Evolutionary conservation across 2,797 vertebrate genomes (phyloP).

Genomic region (Protosalanx chinensis): DNA sequence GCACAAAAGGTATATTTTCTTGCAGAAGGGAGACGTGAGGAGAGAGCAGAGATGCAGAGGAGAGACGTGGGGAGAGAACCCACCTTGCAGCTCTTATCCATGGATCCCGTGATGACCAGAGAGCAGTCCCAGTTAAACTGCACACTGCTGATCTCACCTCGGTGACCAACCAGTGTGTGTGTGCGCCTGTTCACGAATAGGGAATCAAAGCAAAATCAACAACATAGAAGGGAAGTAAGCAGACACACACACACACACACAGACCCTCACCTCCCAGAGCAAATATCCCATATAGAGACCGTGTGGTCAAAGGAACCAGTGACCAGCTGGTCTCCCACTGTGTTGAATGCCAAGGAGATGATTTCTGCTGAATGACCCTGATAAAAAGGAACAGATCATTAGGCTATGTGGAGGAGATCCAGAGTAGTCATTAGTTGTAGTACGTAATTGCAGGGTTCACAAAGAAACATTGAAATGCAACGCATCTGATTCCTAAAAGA

Average conservation of each 20-base stretch:
- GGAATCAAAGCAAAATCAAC: constrained; percentile 7
- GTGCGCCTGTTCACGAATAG: constrained; percentile 73
- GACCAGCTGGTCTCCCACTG: constrained; percentile 82
- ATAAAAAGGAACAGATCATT: constrained; percentile 18
- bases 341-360: constrained; percentile 87
- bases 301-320: constrained; percentile 94
- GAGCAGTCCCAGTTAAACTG: constrained; percentile 93
- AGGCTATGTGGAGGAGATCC: not conserved
- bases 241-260: constrained; percentile 1
- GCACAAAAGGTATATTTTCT: constrained; percentile 23
- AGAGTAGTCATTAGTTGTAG: constrained; percentile 10
- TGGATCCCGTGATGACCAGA: constrained; percentile 84
- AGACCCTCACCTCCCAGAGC: constrained; percentile 80
- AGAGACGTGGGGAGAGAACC: constrained; percentile 30
- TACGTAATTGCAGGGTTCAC: not conserved
- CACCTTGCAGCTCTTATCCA: constrained; percentile 94
- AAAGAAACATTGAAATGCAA: not conserved
- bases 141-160: constrained; percentile 87
- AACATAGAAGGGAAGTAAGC: not conserved
- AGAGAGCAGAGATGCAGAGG: constrained; percentile 1
- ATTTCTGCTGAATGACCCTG: constrained; percentile 93
- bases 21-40: not conserved
- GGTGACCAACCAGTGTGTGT: constrained; percentile 82
- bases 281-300: constrained; percentile 85
- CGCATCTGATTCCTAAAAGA: constrained; percentile 3